These are phyloP conservation scores for Diarsia rubi DNA, from an alignment of 2,888 invertebrate genomes.

Conservation along the genomic window DNA sequence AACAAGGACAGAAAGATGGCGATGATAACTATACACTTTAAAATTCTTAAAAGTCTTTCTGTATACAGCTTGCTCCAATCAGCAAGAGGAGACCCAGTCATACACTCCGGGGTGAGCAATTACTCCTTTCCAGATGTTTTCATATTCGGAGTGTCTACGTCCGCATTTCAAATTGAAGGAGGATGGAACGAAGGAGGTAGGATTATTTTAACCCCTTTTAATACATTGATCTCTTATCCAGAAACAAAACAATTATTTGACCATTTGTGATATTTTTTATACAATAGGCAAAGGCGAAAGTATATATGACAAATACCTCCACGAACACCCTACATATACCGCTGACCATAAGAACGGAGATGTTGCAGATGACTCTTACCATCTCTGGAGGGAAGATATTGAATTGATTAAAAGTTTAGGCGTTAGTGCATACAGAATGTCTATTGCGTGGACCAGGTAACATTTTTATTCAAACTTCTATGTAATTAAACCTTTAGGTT, in stretches of 20 bases:
- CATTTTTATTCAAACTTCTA: not conserved
- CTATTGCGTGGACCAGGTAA: conserved; percentile 21
- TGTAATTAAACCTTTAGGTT: no score
- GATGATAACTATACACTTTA: not conserved
- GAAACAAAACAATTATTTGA: no score
- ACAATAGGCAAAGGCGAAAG: no score
- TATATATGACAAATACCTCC: conserved; percentile 75
- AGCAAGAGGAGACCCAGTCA: conserved; percentile 73
- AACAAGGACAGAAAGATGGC: not conserved
- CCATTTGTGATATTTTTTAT: no score
- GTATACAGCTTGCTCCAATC: conserved; percentile 75
- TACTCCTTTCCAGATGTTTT: conserved; percentile 90
- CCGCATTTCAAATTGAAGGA: conserved; percentile 92
- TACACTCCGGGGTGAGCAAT: conserved; percentile 74
- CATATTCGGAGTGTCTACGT: conserved; percentile 91
- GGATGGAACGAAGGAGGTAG: conserved; percentile 89
- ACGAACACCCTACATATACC: conserved; percentile 88
- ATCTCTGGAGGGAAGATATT: conserved; percentile 92
- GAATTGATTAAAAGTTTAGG: conserved; percentile 86
- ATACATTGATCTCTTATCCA: no score
- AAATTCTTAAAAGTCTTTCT: not conserved
- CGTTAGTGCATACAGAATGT: conserved; percentile 8
- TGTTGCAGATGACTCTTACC: conserved; percentile 93
- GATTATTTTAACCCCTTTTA: conserved; percentile 6
- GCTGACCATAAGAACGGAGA: conserved; percentile 91